These are phyloP conservation scores for Albula glossodonta DNA, from an alignment of 2,113 vertebrate genomes.

Conservation along the genomic window DNA sequence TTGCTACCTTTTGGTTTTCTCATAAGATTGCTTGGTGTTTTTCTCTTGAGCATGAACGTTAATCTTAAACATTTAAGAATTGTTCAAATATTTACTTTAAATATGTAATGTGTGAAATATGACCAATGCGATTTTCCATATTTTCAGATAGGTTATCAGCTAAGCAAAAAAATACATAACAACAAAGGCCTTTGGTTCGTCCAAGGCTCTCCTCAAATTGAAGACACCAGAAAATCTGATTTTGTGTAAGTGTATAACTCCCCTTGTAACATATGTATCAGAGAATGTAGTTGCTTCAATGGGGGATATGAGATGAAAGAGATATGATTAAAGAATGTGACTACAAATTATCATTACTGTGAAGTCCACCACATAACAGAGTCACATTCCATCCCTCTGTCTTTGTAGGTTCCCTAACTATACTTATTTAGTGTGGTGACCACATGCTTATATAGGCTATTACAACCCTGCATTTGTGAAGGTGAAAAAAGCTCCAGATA, in stretches of 20 bases:
- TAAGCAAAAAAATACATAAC: no score
- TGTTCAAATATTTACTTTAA: background rate
- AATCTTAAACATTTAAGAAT: background rate
- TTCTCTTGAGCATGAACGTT: background rate
- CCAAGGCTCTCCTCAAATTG: background rate
- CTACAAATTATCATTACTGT: no score
- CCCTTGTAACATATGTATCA: no score
- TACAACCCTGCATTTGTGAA: background rate
- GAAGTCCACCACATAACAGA: background rate
- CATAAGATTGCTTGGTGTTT: background rate
- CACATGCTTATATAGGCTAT: constrained; percentile 35
- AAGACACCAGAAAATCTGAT: background rate
- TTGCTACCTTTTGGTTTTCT: no score
- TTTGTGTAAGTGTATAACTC: no score
- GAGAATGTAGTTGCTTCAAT: no score
- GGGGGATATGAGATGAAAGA: no score
- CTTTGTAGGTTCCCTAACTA: constrained; percentile 2
- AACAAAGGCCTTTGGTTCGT: background rate
- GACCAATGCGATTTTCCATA: no score
- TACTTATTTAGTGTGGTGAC: constrained; percentile 36
- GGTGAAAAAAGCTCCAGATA: constrained; percentile 9
- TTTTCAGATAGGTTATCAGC: no score
- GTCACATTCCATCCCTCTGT: constrained; percentile 23
- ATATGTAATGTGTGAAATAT: background rate
- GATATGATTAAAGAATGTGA: background rate